Base-by-base conservation (phyloP, 2,797 vertebrate genomes). In the Lutjanus campechanus region DNA sequence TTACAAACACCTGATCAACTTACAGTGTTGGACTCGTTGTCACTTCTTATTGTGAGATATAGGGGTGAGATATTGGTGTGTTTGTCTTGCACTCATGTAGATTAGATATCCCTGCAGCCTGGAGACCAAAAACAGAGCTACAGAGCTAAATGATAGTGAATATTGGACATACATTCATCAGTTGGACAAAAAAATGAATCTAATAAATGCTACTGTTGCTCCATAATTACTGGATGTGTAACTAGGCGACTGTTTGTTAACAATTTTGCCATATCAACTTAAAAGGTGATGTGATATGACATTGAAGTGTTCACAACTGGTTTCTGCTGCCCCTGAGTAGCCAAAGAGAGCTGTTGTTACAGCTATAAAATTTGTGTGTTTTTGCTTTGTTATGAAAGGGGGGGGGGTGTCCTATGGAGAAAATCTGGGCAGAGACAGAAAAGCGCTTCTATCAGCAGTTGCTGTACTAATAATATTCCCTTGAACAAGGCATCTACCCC, bases 401-500 rank as follows among this genome's bases (percentile, higher is more conserved):
- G 29, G 29, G 29, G 29, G 29, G 29, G 29, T 2, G 49, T 59
- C 22, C 40, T 55, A n/a, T 8, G 10, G 50, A 53, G 16, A 29
- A 49, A 66, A 61, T 41, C 16, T 11, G 25, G 4, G 3, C 7
- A 46, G n/a, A 69, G 10, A 56, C 47, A 50, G 22, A 40, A 77
- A 74, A 53, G 50, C 58, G 22, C 56, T 63, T 36, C 20, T 1
- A 43, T 60, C 36, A 44, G 63, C 62, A 55, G 41, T 40, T 62
- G 20, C 64, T 64, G 59, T 22, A 29, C 15, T 68, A 8, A 8
- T 51, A 15, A 47, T 46, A 46, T 53, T 71, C 58, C 54, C 54
- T 13, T 29, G 29, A 72, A 61, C 66, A 17, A 43, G 50, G 40
- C 60, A 43, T 72, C 66, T 9, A 50, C 16, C 63, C 49, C 11